These are phyloP conservation scores for Loriculus beryllinus DNA, from an alignment of 2,797 vertebrate genomes.

Conservation along the genomic window DNA sequence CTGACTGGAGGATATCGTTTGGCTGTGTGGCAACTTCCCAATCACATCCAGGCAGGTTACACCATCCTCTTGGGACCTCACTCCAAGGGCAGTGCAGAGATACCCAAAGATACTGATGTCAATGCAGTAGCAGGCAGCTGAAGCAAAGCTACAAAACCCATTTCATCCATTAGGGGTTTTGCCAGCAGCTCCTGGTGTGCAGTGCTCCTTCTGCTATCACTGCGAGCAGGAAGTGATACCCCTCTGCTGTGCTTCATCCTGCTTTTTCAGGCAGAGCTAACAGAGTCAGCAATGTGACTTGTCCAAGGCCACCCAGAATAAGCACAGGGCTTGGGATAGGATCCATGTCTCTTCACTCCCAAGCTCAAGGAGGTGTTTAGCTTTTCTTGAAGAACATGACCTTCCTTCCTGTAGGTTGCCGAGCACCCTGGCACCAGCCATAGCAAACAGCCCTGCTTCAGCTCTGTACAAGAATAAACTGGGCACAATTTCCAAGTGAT, in stretches of 20 bases:
- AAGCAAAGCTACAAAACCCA: background rate
- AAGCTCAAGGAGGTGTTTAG: background rate
- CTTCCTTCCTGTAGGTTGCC: slow-evolving; percentile 39
- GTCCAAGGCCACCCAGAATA: slow-evolving; percentile 59
- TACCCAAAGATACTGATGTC: background rate
- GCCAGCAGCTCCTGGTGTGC: background rate
- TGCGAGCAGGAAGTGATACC: fast-evolving
- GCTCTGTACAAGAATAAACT: slow-evolving; percentile 10
- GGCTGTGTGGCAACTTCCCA: background rate
- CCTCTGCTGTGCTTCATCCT: background rate
- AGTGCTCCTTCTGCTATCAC: background rate
- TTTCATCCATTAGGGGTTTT: background rate
- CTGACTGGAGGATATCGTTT: background rate
- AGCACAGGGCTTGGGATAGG: slow-evolving; percentile 1
- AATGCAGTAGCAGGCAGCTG: background rate
- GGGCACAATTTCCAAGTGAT: slow-evolving; percentile 4
- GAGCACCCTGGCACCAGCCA: background rate
- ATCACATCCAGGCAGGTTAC: background rate
- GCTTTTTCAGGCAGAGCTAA: slow-evolving; percentile 27
- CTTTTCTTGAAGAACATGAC: background rate
- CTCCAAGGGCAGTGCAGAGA: background rate
- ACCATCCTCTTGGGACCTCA: background rate
- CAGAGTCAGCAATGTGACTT: slow-evolving; percentile 8
- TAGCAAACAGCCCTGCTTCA: background rate
- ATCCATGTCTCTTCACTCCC: background rate